Percentiles rank a stretch among this genome's conserved stretches.
These are phyloP conservation scores for Lepidurus packardi DNA, from an alignment of 1,140 invertebrate species.

Conservation along the genomic window DNA sequence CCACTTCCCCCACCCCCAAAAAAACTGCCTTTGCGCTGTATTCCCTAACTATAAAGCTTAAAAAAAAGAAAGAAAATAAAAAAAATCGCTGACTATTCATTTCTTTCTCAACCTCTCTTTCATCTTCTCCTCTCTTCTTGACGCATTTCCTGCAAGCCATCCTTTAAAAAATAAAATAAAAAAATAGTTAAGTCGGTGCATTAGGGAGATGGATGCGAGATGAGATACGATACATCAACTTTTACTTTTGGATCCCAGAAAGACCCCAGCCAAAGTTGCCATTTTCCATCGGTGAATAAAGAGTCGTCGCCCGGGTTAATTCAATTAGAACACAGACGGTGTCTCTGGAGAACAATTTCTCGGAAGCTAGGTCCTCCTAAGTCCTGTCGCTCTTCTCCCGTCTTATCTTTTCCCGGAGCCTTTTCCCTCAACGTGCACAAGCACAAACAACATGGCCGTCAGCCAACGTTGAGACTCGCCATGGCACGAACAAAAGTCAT, in stretches of 20 bases:
- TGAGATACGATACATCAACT: constrained; percentile 10
- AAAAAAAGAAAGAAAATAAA: neutral
- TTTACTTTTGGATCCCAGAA: neutral
- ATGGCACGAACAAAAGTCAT: neutral
- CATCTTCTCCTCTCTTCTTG: constrained; percentile 11
- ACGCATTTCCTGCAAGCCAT: constrained; percentile 19
- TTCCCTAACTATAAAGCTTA: neutral
- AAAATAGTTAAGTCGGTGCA: neutral
- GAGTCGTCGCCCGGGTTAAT: neutral
- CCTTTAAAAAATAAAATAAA: neutral
- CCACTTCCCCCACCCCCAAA: neutral
- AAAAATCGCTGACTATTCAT: neutral
- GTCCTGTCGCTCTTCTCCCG: neutral
- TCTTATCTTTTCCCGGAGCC: neutral
- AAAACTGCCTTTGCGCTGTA: neutral
- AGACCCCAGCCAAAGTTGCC: neutral
- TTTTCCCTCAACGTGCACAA: neutral
- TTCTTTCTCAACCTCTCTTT: constrained; percentile 5
- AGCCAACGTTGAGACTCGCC: neutral
- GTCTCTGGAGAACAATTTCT: constrained; percentile 5
- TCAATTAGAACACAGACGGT: constrained; percentile 18
- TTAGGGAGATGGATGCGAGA: constrained; percentile 4
- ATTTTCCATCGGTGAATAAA: neutral
- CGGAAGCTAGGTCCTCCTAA: neutral
- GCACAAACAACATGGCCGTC: neutral